phyloP scores from a whole-genome alignment of 2,797 vertebrate genomes.

The Rhinatrema bivittatum region DNA sequence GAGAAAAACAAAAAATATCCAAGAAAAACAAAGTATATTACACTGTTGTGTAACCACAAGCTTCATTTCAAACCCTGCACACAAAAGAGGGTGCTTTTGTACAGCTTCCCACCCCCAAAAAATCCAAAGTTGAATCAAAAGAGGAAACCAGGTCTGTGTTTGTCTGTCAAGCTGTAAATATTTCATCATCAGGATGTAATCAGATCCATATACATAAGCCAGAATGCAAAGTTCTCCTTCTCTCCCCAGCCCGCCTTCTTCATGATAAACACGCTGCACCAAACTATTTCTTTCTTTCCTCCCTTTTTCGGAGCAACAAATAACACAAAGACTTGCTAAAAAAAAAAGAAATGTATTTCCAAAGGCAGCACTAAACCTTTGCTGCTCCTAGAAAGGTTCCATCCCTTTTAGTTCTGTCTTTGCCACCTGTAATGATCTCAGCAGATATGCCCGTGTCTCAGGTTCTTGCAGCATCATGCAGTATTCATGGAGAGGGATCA shows the following conservation, averaged over 20 bases:
- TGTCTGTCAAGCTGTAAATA: slow-evolving; percentile 18
- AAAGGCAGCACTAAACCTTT: no score
- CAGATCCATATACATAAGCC: neutral
- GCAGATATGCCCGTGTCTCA: slow-evolving; percentile 49
- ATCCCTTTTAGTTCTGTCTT: neutral
- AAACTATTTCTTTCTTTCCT: no score
- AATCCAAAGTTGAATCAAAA: slow-evolving; percentile 11
- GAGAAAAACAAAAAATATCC: no score
- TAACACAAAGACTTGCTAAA: no score
- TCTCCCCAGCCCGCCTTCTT: neutral
- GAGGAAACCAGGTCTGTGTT: slow-evolving; percentile 6
- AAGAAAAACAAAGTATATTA: no score
- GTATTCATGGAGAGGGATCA: slow-evolving; percentile 75
- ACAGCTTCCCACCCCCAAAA: neutral
- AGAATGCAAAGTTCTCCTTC: neutral
- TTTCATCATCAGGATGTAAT: slow-evolving; percentile 20
- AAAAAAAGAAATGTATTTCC: no score
- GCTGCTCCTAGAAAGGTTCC: no score
- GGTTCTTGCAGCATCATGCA: slow-evolving; percentile 69
- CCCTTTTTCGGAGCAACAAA: no score
- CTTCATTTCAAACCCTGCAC: no score
- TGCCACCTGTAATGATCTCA: neutral
- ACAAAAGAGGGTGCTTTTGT: no score
- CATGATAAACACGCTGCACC: no score
- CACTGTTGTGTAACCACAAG: no score